Evolutionary conservation across 2,888 invertebrate genomes (phyloP).

Genomic region (Spodoptera picta): DNA sequence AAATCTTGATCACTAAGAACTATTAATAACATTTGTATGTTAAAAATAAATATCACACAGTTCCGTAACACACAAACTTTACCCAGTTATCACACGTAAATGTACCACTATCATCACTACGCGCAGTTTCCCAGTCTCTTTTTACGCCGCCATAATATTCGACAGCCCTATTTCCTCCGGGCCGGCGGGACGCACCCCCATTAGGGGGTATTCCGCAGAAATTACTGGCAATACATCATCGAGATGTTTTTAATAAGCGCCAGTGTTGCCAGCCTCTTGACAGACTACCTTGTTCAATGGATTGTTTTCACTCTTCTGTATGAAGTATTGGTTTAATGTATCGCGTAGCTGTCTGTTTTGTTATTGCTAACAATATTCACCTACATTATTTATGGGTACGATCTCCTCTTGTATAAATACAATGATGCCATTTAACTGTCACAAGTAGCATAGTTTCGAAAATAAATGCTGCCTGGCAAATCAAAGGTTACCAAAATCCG

Average conservation of each 20-base stretch:
- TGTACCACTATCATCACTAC: no score
- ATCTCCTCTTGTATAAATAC: neutral
- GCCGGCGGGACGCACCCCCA: slow-evolving; percentile 51
- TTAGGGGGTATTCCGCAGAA: slow-evolving; percentile 71
- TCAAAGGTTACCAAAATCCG: neutral
- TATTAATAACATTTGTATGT: no score
- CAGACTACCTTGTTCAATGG: slow-evolving; percentile 62
- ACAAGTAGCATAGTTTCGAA: no score
- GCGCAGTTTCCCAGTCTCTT: no score
- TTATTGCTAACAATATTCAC: slow-evolving; percentile 33
- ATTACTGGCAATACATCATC: slow-evolving; percentile 84
- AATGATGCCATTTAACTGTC: no score
- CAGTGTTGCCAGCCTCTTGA: slow-evolving; percentile 60
- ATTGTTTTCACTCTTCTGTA: slow-evolving; percentile 48
- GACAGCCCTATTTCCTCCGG: slow-evolving; percentile 44
- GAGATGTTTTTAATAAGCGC: slow-evolving; percentile 84
- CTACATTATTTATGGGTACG: slow-evolving; percentile 12
- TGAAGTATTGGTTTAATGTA: slow-evolving; percentile 48
- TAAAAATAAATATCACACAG: no score
- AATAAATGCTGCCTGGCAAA: no score
- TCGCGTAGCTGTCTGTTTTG: slow-evolving; percentile 36
- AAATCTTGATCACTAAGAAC: no score
- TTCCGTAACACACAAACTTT: no score
- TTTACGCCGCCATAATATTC: slow-evolving; percentile 4
- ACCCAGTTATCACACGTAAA: no score